Conservation (phyloP, 2,113 vertebrate species). For the Passer montanus region DNA sequence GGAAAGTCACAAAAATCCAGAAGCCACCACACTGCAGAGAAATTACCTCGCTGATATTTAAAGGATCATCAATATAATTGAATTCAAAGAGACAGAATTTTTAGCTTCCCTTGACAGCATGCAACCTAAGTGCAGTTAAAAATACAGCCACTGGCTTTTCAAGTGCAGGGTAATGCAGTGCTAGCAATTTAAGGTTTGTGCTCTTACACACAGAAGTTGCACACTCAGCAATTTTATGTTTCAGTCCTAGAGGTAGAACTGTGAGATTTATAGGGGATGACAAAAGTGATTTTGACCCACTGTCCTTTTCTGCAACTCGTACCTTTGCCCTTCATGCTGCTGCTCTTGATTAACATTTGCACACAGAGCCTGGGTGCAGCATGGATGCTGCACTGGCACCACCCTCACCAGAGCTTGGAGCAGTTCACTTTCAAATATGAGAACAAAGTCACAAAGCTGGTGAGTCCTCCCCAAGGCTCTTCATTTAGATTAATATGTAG, state of each 20-base stretch:
- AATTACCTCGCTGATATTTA: not conserved
- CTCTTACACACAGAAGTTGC: not conserved
- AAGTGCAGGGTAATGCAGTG: slow-evolving; percentile 14
- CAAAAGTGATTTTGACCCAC: slow-evolving; percentile 27
- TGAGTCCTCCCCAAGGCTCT: not conserved
- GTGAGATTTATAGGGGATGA: slow-evolving; percentile 36
- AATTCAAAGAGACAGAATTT: slow-evolving; percentile 27
- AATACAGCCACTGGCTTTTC: slow-evolving; percentile 41
- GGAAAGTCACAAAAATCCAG: not conserved
- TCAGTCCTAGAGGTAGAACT: not conserved
- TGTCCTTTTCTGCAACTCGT: not conserved
- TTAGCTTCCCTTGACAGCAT: slow-evolving; percentile 29
- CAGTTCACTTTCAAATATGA: accelerated
- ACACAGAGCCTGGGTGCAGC: not conserved
- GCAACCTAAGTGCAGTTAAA: slow-evolving; percentile 56
- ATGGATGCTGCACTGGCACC: not conserved
- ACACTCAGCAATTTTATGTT: slow-evolving; percentile 21
- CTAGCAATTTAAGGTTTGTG: slow-evolving; percentile 11
- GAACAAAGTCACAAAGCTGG: not conserved
- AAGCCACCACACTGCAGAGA: not conserved
- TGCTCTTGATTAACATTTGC: not conserved
- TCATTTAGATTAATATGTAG: not conserved
- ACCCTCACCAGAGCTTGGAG: not conserved
- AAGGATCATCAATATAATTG: not conserved
- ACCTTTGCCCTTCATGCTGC: slow-evolving; percentile 12